phyloP scores from a whole-genome alignment of 2,797 vertebrate genomes.

The Echeneis naucrates region DNA sequence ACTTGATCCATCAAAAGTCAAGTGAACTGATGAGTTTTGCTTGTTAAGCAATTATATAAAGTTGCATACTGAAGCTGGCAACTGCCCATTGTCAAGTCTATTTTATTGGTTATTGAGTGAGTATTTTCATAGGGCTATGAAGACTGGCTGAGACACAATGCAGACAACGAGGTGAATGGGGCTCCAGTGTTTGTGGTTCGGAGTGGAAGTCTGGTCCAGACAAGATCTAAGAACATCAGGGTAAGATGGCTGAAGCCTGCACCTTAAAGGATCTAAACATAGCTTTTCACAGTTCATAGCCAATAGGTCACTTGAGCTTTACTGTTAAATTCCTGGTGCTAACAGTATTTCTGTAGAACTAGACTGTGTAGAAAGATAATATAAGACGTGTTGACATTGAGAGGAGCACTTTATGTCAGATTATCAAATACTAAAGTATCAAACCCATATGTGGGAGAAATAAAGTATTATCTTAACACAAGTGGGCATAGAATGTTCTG shows the following conservation, averaged over 20 bases:
- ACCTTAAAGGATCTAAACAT: constrained; percentile 1
- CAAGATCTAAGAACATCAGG: constrained; percentile 97
- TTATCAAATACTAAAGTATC: neutral
- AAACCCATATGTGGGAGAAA: no score
- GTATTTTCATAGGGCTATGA: constrained; percentile 90
- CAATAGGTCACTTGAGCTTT: neutral
- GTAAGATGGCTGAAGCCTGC: constrained; percentile 78
- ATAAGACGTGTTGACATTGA: neutral
- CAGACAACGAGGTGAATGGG: constrained; percentile 98
- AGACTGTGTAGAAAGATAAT: neutral
- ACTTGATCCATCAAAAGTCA: constrained; percentile 7
- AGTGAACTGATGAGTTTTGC: neutral
- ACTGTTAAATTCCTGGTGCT: constrained; percentile 27
- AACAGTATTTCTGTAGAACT: constrained; percentile 2
- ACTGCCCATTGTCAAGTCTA: neutral
- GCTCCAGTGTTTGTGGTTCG: constrained; percentile 97
- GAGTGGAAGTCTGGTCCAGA: constrained; percentile 98
- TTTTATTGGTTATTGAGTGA: neutral
- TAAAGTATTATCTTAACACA: no score
- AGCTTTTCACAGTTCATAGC: constrained; percentile 3
- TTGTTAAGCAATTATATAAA: neutral
- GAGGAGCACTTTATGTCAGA: neutral
- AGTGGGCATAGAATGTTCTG: neutral
- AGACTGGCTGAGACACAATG: constrained; percentile 98
- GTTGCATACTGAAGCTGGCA: no score